Evolutionary conservation across 2,797 vertebrate species (phyloP), one percentile per base, ranked within the genome.

Genomic region (Antrozous pallidus): DNA sequence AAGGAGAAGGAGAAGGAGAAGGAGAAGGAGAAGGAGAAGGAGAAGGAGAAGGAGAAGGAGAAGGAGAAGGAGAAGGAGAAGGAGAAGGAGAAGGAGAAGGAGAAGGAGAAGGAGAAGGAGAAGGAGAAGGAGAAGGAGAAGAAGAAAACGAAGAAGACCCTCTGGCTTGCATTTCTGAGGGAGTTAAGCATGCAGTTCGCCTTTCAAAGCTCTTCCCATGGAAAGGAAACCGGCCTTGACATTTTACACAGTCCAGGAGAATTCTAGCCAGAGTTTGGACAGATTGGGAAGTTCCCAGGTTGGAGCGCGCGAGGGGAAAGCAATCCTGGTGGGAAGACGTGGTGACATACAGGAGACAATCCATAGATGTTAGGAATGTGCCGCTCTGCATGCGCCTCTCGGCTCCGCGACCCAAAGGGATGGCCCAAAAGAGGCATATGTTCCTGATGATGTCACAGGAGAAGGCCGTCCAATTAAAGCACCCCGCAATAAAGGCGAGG

Each of bases 391-490:
- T 77, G 91, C 4, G 70, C 71, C 69, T 96, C 91, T 94, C 84
- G 56, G 11, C 93, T 94, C 81, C 51, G 28, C 6, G 31, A 75
- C 86, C 79, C 67, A 45, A 92, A 71, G 78, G 77, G 79, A 69
- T 79, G 4, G 17, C 75, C 8, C 54, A 81, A 73, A 85, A 36
- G 94, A 96, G 78, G 56, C 84, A 49, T 88, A 54, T 28, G 28
- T 95, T 97, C 98, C 95, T 95, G 91, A 79, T 92, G 94, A 88
- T 95, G 94, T 40, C 96, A 65, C 75, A 93, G 47, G 97, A 93
- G 96, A 94, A 73, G 93, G 10, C 96, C 86, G 56, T 93, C 89
- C 88, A 97, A 90, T 97, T 96, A 98, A 96, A 98, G 58, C 81
- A 71, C 73, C 94, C 95, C 5, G 28, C 94, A 94, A 93, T 93